A percentile compares a stretch with the other conserved stretches of the same genome.
Conservation (phyloP, 2,888 invertebrate genomes). For the Limnephilus marmoratus region DNA sequence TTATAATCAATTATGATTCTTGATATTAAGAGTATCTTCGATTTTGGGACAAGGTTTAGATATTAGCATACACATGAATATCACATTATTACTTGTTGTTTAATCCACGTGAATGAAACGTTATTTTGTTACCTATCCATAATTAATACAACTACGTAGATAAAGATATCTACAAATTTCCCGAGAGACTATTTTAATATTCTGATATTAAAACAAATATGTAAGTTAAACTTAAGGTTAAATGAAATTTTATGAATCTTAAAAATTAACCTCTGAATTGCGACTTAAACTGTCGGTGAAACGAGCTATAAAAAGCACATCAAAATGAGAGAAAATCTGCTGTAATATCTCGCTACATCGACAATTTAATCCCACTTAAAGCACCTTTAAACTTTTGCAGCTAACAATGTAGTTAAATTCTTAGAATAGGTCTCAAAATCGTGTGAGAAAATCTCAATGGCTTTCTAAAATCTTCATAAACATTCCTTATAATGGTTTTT, state of each 20-base stretch:
- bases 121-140: not conserved
- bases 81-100: no score
- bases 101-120: no score
- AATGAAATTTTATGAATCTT: not conserved
- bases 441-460: not conserved
- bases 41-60: no score
- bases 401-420: not conserved
- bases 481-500: no score
- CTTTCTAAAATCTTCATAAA: no score
- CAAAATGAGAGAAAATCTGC: slow-evolving; percentile 24
- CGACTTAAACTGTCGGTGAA: not conserved
- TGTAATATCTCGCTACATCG: slow-evolving; percentile 10
- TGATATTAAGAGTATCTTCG: no score
- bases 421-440: not conserved
- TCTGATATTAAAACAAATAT: not conserved
- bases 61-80: no score
- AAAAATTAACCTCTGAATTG: not conserved
- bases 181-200: not conserved
- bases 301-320: not conserved
- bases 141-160: not conserved
- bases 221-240: not conserved
- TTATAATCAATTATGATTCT: no score
- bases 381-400: not conserved
- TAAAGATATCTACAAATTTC: not conserved
- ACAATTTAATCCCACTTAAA: not conserved